Percentiles rank a stretch among this genome's conserved stretches.
Conservation (phyloP, 2,797 vertebrate species). For the Rhincodon typus region DNA sequence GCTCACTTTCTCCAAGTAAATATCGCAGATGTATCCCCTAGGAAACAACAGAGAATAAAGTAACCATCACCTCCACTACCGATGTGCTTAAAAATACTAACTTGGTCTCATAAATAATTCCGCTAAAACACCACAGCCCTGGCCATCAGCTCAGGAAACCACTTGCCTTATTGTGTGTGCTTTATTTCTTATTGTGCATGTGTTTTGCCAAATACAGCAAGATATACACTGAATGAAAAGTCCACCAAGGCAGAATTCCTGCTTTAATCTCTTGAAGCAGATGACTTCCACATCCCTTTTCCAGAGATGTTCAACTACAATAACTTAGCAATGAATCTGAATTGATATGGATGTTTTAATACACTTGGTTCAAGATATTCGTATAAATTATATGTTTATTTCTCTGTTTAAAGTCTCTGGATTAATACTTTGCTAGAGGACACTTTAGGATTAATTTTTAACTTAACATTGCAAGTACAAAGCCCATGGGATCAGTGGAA, state of each 20-base stretch:
- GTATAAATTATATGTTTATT: not conserved
- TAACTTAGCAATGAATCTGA: not conserved
- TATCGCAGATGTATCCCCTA: not conserved
- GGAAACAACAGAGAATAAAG: not conserved
- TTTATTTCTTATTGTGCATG: not conserved
- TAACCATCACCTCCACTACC: not conserved
- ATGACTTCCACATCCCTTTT: not conserved
- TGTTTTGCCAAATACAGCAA: not conserved
- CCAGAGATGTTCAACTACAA: not conserved
- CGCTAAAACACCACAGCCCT: not conserved
- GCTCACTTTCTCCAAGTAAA: not conserved
- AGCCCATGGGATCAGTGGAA: not conserved
- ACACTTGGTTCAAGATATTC: not conserved
- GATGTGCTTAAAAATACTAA: not conserved
- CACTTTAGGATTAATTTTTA: not conserved
- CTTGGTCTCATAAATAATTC: not conserved
- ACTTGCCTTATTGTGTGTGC: not conserved
- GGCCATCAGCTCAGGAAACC: too few relatives aligned
- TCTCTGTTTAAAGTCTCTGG: not conserved
- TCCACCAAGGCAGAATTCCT: not conserved
- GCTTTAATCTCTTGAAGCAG: not conserved
- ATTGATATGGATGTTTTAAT: not conserved
- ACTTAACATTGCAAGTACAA: not conserved
- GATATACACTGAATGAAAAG: not conserved
- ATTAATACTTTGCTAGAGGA: not conserved